Evolutionary conservation across 2,888 invertebrate species (phyloP).

Genomic region (Caenorhabditis wallacei): DNA sequence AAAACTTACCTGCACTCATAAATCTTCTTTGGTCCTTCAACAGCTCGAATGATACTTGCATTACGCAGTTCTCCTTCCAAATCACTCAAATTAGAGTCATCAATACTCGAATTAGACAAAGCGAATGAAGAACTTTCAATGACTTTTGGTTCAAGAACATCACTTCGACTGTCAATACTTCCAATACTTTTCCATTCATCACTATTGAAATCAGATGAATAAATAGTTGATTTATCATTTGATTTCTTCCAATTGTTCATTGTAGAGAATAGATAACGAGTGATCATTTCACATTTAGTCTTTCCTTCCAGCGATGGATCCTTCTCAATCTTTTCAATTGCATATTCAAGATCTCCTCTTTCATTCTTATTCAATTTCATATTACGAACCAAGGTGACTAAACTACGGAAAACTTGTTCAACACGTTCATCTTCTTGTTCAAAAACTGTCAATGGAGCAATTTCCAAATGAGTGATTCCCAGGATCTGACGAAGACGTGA

Average conservation of each 20-base stretch:
- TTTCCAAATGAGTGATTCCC: not conserved
- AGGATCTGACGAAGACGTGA: slow-evolving; percentile 8
- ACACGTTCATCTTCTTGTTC: slow-evolving; percentile 27
- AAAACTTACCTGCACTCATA: slow-evolving; percentile 31
- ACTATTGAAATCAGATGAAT: not conserved
- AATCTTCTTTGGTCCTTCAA: slow-evolving; percentile 19
- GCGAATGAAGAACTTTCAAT: slow-evolving; percentile 30
- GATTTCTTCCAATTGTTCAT: slow-evolving; percentile 26
- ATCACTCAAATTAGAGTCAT: slow-evolving; percentile 44
- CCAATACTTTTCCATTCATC: slow-evolving; percentile 10
- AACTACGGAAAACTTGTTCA: not conserved
- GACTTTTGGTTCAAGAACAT: not conserved
- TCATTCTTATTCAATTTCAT: slow-evolving; percentile 11
- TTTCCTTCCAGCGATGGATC: not conserved
- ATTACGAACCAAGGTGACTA: slow-evolving; percentile 7
- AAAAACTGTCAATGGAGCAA: slow-evolving; percentile 9
- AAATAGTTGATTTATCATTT: not conserved
- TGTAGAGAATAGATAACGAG: slow-evolving; percentile 27
- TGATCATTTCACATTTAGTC: slow-evolving; percentile 32
- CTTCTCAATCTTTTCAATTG: slow-evolving; percentile 11
- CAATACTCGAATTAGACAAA: not conserved
- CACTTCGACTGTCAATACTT: not conserved
- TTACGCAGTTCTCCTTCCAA: slow-evolving; percentile 33
- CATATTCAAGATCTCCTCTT: not conserved
- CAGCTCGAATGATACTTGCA: slow-evolving; percentile 15